A percentile compares a stretch with the other conserved stretches of the same genome.
Evolutionary conservation across 2,797 vertebrate genomes (phyloP).

Genomic region (Glossophaga mutica): DNA sequence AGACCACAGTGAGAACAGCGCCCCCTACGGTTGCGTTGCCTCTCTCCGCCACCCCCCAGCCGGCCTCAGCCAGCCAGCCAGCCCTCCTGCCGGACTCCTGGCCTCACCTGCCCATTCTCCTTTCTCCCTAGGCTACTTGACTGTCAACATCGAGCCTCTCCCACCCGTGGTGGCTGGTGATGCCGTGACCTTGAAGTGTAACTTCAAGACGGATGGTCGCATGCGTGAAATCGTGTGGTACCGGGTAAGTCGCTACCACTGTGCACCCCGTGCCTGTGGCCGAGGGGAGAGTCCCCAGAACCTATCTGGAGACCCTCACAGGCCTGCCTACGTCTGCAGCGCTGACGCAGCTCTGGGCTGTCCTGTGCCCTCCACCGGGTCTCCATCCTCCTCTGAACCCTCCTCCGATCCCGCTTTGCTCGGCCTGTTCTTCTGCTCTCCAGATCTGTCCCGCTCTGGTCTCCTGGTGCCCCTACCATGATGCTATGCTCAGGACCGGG

Average conservation of each 20-base stretch:
- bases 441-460: neutral
- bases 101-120: neutral
- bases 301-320: neutral
- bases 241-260: slow-evolving; percentile 87
- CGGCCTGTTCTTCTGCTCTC: neutral
- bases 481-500: neutral
- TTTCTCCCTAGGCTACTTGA: slow-evolving; percentile 91
- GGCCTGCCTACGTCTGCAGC: accelerated
- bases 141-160: slow-evolving; percentile 96
- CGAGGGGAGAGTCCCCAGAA: neutral
- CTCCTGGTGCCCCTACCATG: neutral
- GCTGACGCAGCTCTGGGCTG: too few species aligned
- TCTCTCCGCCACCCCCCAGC: accelerated
- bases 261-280: accelerated
- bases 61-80: accelerated
- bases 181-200: slow-evolving; percentile 97
- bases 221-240: slow-evolving; percentile 99
- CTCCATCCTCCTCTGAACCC: neutral
- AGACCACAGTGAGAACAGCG: accelerated
- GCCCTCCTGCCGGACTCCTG: accelerated
- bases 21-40: accelerated
- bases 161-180: slow-evolving; percentile 97
- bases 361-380: neutral
- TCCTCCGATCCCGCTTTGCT: neutral
- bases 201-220: slow-evolving; percentile 98